Evolutionary conservation across 2,113 vertebrate species (phyloP), one percentile per base, ranked within the genome.

Genomic region (Sialia sialis): DNA sequence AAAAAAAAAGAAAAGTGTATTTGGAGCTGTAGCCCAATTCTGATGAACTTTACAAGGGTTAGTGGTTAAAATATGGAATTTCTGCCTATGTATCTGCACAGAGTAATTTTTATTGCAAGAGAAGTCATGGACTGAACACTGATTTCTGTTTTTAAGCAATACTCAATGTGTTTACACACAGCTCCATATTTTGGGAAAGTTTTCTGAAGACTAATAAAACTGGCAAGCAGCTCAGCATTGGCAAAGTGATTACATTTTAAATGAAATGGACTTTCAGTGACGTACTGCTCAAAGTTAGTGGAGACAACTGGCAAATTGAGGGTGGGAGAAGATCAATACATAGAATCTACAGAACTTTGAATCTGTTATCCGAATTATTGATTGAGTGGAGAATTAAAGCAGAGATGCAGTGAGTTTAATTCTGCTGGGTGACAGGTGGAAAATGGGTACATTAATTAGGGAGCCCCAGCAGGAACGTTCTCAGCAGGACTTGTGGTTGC

Each of bases 401-500:
- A 86, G 91, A 94, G 95, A 92, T 90, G 87, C 79, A 93, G 91
- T 86, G 91, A 95, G 92, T 95, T 96, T 95, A 96, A 97, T 97
- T 96, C 94, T 95, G 82, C 90, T 83, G 85, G 95, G 94, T 95
- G 95, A 95, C 94, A 96, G 95, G 94, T 95, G 93, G 94, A 95
- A 97, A 96, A 96, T 93, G 94, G 95, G 89, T 73, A 93, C 94
- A 93, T 97, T 96, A 96, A 96, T 95, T 95, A 96, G 96, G 84
- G 87, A 95, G 78, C 70, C 93, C 93, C 89, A 93, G 95, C 84
- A 95, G 94, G 89, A 95, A 77, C 1, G 0, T 82, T 95, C 70
- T 84, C 93, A 85, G 89, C 75, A 91, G 93, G 74, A 81, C 87
- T 81, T 78, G 81, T 87, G 73, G 77, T 70, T 95, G 87, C 96